Conservation (phyloP, 2,797 vertebrate genomes). For the Diceros bicornis region DNA sequence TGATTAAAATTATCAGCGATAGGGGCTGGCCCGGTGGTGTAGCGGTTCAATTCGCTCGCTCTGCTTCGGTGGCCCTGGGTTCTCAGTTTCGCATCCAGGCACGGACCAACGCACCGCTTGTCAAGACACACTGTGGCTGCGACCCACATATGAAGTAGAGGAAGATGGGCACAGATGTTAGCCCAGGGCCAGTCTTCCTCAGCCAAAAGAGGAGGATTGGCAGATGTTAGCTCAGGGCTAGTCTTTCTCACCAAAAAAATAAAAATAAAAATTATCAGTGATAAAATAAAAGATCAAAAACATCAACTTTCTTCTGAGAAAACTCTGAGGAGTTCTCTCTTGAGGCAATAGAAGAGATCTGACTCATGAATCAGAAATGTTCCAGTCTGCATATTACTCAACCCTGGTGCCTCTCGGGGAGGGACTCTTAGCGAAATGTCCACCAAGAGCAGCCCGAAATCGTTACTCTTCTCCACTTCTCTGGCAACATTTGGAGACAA, state of each 20-base stretch:
- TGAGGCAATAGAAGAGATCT: neutral
- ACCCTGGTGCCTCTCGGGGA: accelerated
- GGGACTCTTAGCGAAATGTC: neutral
- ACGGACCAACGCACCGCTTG: too few relatives aligned
- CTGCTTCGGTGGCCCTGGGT: too few relatives aligned
- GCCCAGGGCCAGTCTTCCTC: too few relatives aligned
- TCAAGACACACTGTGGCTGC: too few relatives aligned
- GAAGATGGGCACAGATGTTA: too few relatives aligned
- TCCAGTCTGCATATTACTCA: neutral
- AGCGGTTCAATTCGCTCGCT: too few relatives aligned
- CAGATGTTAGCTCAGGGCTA: too few relatives aligned
- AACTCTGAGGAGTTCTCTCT: neutral
- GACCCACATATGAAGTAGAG: too few relatives aligned
- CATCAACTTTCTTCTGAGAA: neutral
- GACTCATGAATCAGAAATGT: neutral
- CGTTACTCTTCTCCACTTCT: neutral
- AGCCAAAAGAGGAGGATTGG: too few relatives aligned
- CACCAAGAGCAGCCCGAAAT: neutral
- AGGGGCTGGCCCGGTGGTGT: too few relatives aligned
- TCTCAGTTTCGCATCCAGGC: too few relatives aligned
- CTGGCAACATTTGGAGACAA: neutral
- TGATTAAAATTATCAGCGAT: neutral
- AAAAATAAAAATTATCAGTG: neutral
- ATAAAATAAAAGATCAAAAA: conserved; percentile 6
- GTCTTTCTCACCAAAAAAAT: too few relatives aligned